A percentile compares a stretch with the other conserved stretches of the same genome.
Evolutionary conservation across 92 coral and sea anemone genomes (phyloP).

Genomic region (Blastomussa wellsi): DNA sequence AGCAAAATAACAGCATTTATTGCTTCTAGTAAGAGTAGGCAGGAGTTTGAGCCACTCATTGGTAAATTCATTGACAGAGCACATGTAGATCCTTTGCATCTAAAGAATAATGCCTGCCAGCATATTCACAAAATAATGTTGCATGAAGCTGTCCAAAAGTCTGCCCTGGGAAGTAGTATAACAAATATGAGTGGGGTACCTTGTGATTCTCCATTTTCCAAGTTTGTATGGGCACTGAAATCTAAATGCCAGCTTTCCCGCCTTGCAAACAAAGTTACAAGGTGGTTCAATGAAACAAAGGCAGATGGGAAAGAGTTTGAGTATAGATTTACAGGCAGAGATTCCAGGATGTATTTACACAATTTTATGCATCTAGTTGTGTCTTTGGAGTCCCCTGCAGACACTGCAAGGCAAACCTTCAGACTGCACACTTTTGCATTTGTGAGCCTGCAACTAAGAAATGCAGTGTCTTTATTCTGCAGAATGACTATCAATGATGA

Average conservation of each 20-base stretch:
- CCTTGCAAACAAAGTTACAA: no score
- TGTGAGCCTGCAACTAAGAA: no score
- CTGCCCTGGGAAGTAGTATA: slow-evolving; percentile 26
- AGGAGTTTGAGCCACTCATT: slow-evolving; percentile 54
- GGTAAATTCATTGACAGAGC: slow-evolving; percentile 50
- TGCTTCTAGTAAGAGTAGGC: slow-evolving; percentile 52
- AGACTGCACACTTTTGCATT: no score
- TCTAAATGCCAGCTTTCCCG: no score
- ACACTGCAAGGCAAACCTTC: no score
- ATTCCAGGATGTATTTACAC: no score
- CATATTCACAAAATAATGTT: slow-evolving; percentile 29
- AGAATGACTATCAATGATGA: slow-evolving; percentile 27
- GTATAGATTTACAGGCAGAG: no score
- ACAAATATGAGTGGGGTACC: slow-evolving; percentile 17
- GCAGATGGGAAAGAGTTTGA: no score
- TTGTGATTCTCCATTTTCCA: not conserved
- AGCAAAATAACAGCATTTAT: slow-evolving; percentile 52
- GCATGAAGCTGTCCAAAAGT: slow-evolving; percentile 22
- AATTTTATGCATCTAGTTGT: no score
- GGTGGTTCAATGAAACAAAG: no score
- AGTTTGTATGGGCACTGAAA: slow-evolving; percentile 37
- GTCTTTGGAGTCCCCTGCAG: no score
- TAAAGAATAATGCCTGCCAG: slow-evolving; percentile 60
- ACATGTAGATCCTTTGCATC: slow-evolving; percentile 71
- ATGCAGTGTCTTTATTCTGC: no score